Evolutionary conservation across 2,797 vertebrate genomes (phyloP), one percentile per base, ranked within the genome.

Genomic region (Atherinosoma microstoma): DNA sequence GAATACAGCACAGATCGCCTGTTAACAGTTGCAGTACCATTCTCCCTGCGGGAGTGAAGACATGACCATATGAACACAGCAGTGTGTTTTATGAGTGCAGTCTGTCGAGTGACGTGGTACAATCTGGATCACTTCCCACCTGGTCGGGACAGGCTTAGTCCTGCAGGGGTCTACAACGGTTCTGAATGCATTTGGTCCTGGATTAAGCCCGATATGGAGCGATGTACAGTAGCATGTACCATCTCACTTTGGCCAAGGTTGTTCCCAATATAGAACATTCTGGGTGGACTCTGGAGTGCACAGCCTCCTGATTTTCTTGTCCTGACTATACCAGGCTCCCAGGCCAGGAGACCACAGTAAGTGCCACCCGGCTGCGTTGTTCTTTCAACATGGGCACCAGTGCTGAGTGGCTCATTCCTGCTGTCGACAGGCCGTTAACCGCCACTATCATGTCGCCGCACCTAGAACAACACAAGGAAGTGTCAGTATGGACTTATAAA

Each of bases 381-480:
- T 99, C 98, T 93, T 99, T 99, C 89, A 99, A 83, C 98, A 99
- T 99, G 70, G 98, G 97, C 59, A 99, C 97, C 11, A 99, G 90
- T 0, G 98, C 98, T 0, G 98, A 98, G 90, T 99, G 98, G 94
- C 98, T 99, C 98, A 99, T 99, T 82, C 98, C 98, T 67, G 96
- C 95, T 0, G 98, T 99, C 1, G 97, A 97, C 8, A 99, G 93
- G 83, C 97, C 95, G 0, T 99, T 99, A 45, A 99, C 98, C 0
- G 98, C 97, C 70, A 99, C 95, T 11, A 99, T 99, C 98, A 99
- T 99, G 89, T 99, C 98, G 1, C 98, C 98, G 59, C 98, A 99
- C 92, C 98, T 99, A 69, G 32, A 34, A 54, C 0, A 13, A 85
- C 70, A 82, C 63, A 20, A 35, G 49, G 58, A 69, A 58, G 24